These are phyloP conservation scores for Bostrychus sinensis DNA, from an alignment of 2,113 vertebrate species.

Conservation along the genomic window DNA sequence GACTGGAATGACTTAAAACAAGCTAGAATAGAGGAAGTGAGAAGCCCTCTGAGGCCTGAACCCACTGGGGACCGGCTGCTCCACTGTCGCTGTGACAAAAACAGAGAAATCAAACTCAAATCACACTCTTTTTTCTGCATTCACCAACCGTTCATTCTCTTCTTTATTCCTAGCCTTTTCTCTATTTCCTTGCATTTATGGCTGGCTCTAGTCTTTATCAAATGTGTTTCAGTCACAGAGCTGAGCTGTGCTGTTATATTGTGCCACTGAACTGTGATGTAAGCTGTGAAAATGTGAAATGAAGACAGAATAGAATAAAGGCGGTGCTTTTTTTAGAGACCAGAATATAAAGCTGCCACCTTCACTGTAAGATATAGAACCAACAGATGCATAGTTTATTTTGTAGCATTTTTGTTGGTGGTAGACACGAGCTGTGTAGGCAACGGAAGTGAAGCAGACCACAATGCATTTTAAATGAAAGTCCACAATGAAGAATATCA, in stretches of 20 bases:
- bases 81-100: slow-evolving; percentile 14
- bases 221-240: slow-evolving; percentile 24
- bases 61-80: slow-evolving; percentile 4
- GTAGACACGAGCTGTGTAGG: neutral
- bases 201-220: slow-evolving; percentile 9
- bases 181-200: slow-evolving; percentile 8
- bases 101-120: slow-evolving; percentile 15
- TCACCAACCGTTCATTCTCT: neutral
- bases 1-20: neutral
- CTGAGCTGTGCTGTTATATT: slow-evolving; percentile 30
- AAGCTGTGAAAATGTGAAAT: slow-evolving; percentile 7
- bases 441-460: no score
- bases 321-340: neutral
- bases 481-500: no score
- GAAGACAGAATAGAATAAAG: neutral
- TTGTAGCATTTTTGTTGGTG: neutral
- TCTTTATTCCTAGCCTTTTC: slow-evolving; percentile 4
- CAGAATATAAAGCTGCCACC: neutral
- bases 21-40: neutral
- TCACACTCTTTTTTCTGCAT: slow-evolving; percentile 1
- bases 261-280: slow-evolving; percentile 12
- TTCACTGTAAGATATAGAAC: slow-evolving; percentile 1
- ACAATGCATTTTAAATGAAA: neutral
- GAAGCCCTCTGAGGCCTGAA: slow-evolving; percentile 16
- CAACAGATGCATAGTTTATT: neutral